phyloP scores from a whole-genome alignment of 2,888 invertebrate species.

The Polia nebulosa region DNA sequence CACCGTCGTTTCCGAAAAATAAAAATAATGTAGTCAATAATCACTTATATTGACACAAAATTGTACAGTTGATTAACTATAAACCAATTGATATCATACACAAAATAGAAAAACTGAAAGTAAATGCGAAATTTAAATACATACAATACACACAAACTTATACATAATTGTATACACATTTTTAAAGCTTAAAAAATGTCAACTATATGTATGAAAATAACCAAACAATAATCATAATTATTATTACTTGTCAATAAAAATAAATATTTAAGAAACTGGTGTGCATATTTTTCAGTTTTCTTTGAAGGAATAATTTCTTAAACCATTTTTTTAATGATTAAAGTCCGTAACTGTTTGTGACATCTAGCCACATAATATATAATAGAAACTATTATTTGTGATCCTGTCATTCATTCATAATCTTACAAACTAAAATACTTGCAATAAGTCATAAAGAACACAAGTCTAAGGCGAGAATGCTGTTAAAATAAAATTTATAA shows the following conservation, averaged over 20 bases:
- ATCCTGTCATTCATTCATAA: constrained; percentile 46
- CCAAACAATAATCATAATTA: constrained; percentile 31
- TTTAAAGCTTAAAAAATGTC: constrained; percentile 24
- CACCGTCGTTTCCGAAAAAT: constrained; percentile 15
- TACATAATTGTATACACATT: constrained; percentile 28
- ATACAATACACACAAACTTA: constrained; percentile 27
- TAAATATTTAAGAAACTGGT: constrained; percentile 24
- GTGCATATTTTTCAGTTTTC: constrained; percentile 15
- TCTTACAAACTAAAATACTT: constrained; percentile 57
- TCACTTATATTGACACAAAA: constrained; percentile 43
- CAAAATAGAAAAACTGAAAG: constrained; percentile 27
- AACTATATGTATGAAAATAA: constrained; percentile 21
- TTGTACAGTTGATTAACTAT: constrained; percentile 39
- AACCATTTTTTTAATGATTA: constrained; percentile 33
- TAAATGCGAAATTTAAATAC: constrained; percentile 45
- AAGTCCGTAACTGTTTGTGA: constrained; percentile 13
- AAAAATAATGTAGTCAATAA: constrained; percentile 51
- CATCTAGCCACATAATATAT: constrained; percentile 26
- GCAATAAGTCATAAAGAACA: constrained; percentile 29
- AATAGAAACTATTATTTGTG: constrained; percentile 46
- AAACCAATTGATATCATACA: constrained; percentile 36
- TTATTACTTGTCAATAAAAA: constrained; percentile 24
- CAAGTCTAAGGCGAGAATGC: constrained; percentile 31
- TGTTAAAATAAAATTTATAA: constrained; percentile 36
- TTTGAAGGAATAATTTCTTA: constrained; percentile 30